Evolutionary conservation across 2,113 vertebrate genomes (phyloP).

Genomic region (Tympanuchus pallidicinctus): DNA sequence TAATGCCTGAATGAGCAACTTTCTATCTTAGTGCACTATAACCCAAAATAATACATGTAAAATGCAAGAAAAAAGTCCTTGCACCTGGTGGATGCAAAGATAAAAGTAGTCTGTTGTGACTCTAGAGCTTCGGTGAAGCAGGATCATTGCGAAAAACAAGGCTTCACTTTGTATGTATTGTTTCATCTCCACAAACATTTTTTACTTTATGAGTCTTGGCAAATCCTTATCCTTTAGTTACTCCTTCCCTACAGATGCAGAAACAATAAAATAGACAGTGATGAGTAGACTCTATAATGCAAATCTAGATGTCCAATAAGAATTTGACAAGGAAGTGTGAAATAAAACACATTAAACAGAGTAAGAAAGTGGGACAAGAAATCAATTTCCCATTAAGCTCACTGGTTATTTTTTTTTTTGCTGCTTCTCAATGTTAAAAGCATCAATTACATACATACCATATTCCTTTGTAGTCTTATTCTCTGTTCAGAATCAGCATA

Average conservation of each 20-base stretch:
- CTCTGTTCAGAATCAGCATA: not conserved
- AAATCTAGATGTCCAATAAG: not conserved
- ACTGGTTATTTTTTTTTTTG: not conserved
- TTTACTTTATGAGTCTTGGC: not conserved
- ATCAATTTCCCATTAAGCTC: constrained; percentile 36
- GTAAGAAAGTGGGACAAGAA: not conserved
- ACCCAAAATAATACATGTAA: too few relatives aligned
- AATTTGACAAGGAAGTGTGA: constrained; percentile 11
- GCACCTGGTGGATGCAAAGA: too few relatives aligned
- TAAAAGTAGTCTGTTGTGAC: too few relatives aligned
- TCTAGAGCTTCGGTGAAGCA: too few relatives aligned
- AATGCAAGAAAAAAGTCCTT: too few relatives aligned
- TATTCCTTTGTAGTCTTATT: not conserved
- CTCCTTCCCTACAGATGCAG: not conserved
- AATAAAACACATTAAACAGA: constrained; percentile 20
- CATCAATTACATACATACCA: not conserved
- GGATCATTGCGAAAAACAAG: too few relatives aligned
- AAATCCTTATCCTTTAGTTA: not conserved
- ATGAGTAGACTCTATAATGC: not conserved
- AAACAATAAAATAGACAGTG: not conserved
- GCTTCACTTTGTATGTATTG: not conserved
- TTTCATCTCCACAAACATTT: not conserved
- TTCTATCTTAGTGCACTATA: too few relatives aligned
- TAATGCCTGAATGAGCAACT: too few relatives aligned
- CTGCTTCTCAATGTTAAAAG: not conserved